Evolutionary conservation across 92 coral and sea anemone species (phyloP), one percentile per base, ranked within the genome.

Genomic region (Palythoa heliodiscus): DNA sequence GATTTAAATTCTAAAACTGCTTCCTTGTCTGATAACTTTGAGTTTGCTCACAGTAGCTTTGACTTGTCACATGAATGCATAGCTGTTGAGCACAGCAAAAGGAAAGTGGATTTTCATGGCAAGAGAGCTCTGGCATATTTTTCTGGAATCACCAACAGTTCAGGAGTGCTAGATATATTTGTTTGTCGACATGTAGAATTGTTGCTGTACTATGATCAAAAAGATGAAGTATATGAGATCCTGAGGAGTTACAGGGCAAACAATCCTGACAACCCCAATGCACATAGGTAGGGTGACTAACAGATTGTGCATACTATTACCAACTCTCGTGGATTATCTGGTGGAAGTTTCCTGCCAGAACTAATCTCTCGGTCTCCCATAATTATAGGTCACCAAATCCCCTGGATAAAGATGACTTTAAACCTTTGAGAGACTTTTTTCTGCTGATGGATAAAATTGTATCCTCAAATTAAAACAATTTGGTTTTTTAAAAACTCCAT

Each of bases 131-230:
- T 92, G 15, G 83, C 77, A 22, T 87, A 83, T 58, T 96, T 96
- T 87, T 69, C 67, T 47, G 87, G 83, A 7, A 77, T 92, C 47
- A 92, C 95, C 10, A 92, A 90, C 67, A 53, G 54, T 20, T 71
- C 75, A 70, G 99, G 98, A 25, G 92, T 92, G 38, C 95, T 98
- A 93, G 99, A 96, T 73, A 84, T 92, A 14, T 96, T 96, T 91
- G 24, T 96, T 11, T 73, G 92, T 23, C 81, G 93, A 6, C 94
- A 94, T 87, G 85, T 86, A 6, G 95, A 94, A 61, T 15, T 96
- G 75, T 70, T 96, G 84, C 50, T 78, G 78, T 87, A 71, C 73
- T 88, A 88, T 84, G 87, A 83, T 70, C 50, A 43, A 50, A 68
- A 38, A 55, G 93, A 87, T 16, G 87, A 88, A 50, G 93, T 92